Evolutionary conservation across 2,888 invertebrate genomes (phyloP).

Genomic region (Eurytoma californica): DNA sequence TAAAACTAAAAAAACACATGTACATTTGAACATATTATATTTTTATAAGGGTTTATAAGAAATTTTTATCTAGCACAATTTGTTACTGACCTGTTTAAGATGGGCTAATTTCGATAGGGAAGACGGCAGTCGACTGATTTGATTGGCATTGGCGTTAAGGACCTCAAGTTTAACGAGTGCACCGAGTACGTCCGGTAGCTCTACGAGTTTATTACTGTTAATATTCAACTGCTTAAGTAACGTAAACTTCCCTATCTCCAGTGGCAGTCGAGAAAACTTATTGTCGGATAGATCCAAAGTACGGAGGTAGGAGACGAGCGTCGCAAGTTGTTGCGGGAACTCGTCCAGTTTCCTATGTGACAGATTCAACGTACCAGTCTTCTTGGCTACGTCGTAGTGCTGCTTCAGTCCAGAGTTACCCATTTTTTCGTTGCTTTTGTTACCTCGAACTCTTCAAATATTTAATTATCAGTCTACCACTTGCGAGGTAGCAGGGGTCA

Average conservation of each 20-base stretch:
- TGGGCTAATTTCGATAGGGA: slow-evolving; percentile 81
- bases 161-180: slow-evolving; percentile 84
- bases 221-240: slow-evolving; percentile 85
- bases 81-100: slow-evolving; percentile 70
- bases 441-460: neutral
- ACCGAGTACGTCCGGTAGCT: slow-evolving; percentile 82
- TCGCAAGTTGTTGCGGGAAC: slow-evolving; percentile 82
- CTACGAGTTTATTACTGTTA: slow-evolving; percentile 88
- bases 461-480: neutral
- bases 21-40: no score
- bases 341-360: slow-evolving; percentile 89
- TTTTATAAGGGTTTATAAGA: no score
- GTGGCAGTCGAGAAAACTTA: slow-evolving; percentile 86
- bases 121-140: slow-evolving; percentile 81
- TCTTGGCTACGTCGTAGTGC: slow-evolving; percentile 95
- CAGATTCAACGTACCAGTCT: slow-evolving; percentile 95
- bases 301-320: slow-evolving; percentile 83
- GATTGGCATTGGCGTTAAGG: slow-evolving; percentile 88
- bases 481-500: slow-evolving; percentile 7
- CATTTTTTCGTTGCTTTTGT: slow-evolving; percentile 77
- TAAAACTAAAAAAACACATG: neutral
- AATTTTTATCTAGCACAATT: neutral
- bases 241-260: slow-evolving; percentile 86
- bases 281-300: slow-evolving; percentile 96
- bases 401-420: slow-evolving; percentile 93